Percentiles rank a stretch among this genome's conserved stretches.
Conservation (phyloP, 1,140 invertebrate genomes). For the Cherax quadricarinatus region DNA sequence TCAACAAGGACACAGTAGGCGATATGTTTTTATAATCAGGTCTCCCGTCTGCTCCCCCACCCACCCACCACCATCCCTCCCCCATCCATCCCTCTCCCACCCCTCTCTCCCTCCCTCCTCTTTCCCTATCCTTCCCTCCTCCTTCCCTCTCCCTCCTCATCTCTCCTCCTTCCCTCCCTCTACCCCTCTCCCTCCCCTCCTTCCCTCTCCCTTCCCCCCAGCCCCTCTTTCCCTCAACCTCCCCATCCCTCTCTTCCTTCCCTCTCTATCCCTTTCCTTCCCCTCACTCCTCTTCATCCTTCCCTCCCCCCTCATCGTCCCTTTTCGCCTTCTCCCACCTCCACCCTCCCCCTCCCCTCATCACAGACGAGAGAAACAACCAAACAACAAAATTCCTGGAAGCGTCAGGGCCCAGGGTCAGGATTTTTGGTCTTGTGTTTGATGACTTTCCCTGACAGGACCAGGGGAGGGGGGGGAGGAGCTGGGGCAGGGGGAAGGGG, state of each 20-base stretch:
- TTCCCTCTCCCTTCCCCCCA: not conserved
- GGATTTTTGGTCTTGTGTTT: not conserved
- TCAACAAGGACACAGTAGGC: not conserved
- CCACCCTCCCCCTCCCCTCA: not conserved
- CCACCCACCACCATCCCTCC: not conserved
- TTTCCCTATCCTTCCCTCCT: not conserved
- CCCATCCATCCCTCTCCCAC: too few species aligned
- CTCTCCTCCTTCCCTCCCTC: too few species aligned
- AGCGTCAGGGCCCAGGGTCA: not conserved
- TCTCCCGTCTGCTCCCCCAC: not conserved
- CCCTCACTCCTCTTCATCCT: not conserved
- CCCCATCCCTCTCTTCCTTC: not conserved
- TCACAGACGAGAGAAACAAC: not conserved
- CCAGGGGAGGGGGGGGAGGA: not conserved
- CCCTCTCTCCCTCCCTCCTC: not conserved
- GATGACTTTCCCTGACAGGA: conserved; percentile 12
- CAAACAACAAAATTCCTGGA: conserved; percentile 14
- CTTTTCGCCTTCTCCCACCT: not conserved
- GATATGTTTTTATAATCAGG: not conserved
- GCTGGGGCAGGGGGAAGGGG: too few species aligned
- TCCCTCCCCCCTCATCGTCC: not conserved
- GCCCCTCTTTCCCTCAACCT: not conserved
- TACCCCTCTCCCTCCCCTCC: not conserved
- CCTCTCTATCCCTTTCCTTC: not conserved
- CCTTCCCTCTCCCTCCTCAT: not conserved